Evolutionary conservation across 1,140 invertebrate genomes (phyloP).

Genomic region (Augochlora pura): DNA sequence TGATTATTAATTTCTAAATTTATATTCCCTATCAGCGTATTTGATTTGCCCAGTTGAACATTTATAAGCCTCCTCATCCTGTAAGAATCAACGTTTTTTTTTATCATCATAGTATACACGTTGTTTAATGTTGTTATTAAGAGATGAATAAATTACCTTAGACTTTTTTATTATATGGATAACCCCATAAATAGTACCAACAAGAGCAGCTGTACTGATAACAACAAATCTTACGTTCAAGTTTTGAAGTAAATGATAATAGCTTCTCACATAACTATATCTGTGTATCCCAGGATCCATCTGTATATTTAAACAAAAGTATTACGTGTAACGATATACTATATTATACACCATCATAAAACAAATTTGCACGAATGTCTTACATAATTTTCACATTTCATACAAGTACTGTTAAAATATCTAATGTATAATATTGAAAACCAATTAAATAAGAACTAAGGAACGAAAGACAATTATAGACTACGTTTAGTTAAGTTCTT

Average conservation of each 20-base stretch:
- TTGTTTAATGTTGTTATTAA: conserved; percentile 8
- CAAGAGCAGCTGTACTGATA: accelerated
- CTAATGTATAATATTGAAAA: not conserved
- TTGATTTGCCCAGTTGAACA: conserved; percentile 85
- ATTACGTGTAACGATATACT: not conserved
- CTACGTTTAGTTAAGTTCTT: not conserved
- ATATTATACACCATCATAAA: too few relatives aligned
- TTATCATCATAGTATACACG: not conserved
- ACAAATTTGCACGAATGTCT: not conserved
- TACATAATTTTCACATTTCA: conserved; percentile 14
- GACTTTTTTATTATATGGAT: accelerated
- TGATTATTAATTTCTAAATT: conserved; percentile 82
- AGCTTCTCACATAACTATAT: conserved; percentile 84
- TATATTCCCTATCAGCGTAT: conserved; percentile 85
- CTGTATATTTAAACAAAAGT: conserved; percentile 80
- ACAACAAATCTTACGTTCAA: accelerated
- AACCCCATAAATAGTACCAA: accelerated
- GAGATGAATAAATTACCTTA: conserved; percentile 24
- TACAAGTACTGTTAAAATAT: not conserved
- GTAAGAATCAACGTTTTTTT: conserved; percentile 57
- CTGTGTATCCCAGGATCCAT: conserved; percentile 88
- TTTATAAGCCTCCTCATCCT: conserved; percentile 80
- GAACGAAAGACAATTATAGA: not conserved
- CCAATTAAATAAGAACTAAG: not conserved
- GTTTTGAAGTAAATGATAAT: conserved; percentile 74